phyloP scores from a whole-genome alignment of 2,797 vertebrate genomes.

The Emys orbicularis region DNA sequence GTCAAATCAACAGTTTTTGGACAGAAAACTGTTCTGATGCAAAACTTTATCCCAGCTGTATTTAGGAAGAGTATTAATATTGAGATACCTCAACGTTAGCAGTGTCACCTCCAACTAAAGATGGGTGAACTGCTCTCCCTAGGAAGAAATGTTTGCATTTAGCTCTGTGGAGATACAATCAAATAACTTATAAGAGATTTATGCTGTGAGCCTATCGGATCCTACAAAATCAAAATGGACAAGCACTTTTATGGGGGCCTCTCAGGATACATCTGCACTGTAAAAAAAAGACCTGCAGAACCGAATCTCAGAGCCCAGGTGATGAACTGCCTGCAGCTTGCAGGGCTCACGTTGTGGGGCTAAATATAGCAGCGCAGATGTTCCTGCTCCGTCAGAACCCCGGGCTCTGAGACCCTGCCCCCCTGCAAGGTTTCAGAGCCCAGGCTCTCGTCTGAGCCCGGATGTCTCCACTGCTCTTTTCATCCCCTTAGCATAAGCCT shows the following conservation, averaged over 20 bases:
- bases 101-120: background rate
- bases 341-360: too few species aligned
- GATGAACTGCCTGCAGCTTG: too few species aligned
- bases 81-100: background rate
- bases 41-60: background rate
- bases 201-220: background rate
- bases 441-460: too few species aligned
- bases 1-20: background rate
- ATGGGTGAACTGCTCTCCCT: background rate
- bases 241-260: background rate
- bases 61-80: background rate
- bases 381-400: too few species aligned
- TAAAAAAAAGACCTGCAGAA: too few species aligned
- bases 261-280: too few species aligned
- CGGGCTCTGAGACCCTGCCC: too few species aligned
- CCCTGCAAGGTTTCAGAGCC: too few species aligned
- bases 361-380: too few species aligned
- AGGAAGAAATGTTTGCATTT: background rate
- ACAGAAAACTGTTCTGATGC: background rate
- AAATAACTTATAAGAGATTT: background rate
- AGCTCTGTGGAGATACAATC: background rate
- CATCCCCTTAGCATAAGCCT: too few species aligned
- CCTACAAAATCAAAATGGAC: background rate
- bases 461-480: too few species aligned
- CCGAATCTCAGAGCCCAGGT: too few species aligned